Percentiles rank a stretch among this genome's conserved stretches.
Evolutionary conservation across 2,888 invertebrate species (phyloP).

Genomic region (Elmis aenea): DNA sequence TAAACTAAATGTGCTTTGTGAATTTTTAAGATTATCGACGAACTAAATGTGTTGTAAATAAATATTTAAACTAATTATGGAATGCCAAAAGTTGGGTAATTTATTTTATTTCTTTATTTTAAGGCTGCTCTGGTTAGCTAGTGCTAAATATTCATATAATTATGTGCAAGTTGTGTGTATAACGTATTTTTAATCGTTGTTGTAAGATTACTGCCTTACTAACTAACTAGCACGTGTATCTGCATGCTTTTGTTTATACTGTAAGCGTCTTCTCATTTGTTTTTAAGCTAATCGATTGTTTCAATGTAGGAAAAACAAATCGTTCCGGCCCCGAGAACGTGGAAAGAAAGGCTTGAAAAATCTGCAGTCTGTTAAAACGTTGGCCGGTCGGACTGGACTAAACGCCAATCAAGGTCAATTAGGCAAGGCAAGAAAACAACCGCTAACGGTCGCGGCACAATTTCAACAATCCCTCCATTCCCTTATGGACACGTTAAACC

Average conservation of each 20-base stretch:
- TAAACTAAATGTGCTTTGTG: too few species aligned
- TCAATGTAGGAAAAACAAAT: constrained; percentile 81
- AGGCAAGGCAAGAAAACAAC: constrained; percentile 73
- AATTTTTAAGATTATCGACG: too few species aligned
- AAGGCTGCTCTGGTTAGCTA: too few species aligned
- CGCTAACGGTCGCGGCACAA: constrained; percentile 90
- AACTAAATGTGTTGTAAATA: too few species aligned
- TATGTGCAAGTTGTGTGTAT: too few species aligned
- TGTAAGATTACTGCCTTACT: too few species aligned
- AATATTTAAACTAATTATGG: too few species aligned
- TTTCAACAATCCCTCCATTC: constrained; percentile 90
- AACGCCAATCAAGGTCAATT: constrained; percentile 49
- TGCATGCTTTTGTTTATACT: background rate
- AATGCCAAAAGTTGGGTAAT: too few species aligned
- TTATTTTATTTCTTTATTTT: too few species aligned
- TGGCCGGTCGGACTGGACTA: constrained; percentile 71
- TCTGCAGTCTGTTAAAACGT: constrained; percentile 85
- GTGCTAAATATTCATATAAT: too few species aligned
- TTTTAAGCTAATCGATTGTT: constrained; percentile 1
- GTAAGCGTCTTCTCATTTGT: background rate
- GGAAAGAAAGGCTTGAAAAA: constrained; percentile 86
- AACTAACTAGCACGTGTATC: constrained; percentile 22
- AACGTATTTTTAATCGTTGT: too few species aligned
- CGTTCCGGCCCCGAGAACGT: constrained; percentile 80
- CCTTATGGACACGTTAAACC: constrained; percentile 89